These are phyloP conservation scores for Drosophila nigromelanica DNA, from an alignment of 1,140 invertebrate species.

Conservation along the genomic window DNA sequence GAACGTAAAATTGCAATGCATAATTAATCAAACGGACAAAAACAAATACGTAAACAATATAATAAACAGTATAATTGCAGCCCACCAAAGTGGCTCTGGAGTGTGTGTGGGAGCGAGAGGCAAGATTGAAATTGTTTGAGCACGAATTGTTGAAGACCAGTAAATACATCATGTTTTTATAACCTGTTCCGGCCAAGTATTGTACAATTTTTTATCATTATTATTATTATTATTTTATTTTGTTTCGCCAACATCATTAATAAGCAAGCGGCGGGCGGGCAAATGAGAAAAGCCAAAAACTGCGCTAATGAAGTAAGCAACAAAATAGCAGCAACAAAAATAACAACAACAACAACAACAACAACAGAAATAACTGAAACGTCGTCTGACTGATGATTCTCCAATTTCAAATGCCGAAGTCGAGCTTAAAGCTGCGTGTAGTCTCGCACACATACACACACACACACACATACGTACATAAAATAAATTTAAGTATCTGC, in stretches of 20 bases:
- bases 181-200: constrained; percentile 39
- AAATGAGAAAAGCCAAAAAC: constrained; percentile 43
- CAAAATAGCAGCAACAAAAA: constrained; percentile 28
- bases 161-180: constrained; percentile 30
- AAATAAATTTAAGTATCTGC: constrained; percentile 83
- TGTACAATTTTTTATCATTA: constrained; percentile 19
- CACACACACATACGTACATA: constrained; percentile 34
- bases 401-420: constrained; percentile 78
- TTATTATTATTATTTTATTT: neutral
- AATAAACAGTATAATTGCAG: constrained; percentile 36
- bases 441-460: constrained; percentile 10
- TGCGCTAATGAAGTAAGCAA: constrained; percentile 72
- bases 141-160: constrained; percentile 16
- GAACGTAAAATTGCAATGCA: constrained; percentile 16
- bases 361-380: constrained; percentile 33
- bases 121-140: constrained; percentile 25
- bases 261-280: constrained; percentile 6
- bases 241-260: constrained; percentile 51
- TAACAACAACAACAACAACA: constrained; percentile 30
- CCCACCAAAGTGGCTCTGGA: constrained; percentile 39
- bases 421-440: constrained; percentile 60
- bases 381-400: constrained; percentile 70
- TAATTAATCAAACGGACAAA: constrained; percentile 29
- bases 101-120: neutral
- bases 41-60: constrained; percentile 14